Percentiles rank a stretch among this genome's conserved stretches.
These are phyloP conservation scores for Caenorhabditis wallacei DNA, from an alignment of 2,888 invertebrate genomes.

Conservation along the genomic window DNA sequence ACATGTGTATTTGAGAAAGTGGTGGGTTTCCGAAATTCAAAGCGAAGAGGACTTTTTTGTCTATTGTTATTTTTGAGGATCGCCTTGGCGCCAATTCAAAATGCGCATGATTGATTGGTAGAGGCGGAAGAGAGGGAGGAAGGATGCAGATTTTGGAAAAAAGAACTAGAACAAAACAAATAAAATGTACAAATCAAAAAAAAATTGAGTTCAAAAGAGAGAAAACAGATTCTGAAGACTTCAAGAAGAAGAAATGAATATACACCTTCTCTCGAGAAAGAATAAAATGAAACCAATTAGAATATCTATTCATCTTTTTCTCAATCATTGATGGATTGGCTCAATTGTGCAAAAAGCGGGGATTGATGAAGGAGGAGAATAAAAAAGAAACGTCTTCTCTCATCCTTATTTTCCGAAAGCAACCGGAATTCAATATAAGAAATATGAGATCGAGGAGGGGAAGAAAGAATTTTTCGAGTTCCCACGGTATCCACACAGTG, in stretches of 20 bases:
- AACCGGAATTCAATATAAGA: slow-evolving; percentile 43
- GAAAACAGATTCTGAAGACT: slow-evolving; percentile 2
- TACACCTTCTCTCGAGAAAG: neutral
- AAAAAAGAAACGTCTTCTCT: slow-evolving; percentile 8
- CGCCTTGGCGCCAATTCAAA: slow-evolving; percentile 66
- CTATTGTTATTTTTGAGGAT: slow-evolving; percentile 63
- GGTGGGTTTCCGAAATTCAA: slow-evolving; percentile 24
- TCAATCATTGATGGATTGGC: slow-evolving; percentile 31
- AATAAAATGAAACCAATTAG: slow-evolving; percentile 54
- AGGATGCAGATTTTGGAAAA: slow-evolving; percentile 12
- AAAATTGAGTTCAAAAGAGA: neutral
- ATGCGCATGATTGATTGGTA: slow-evolving; percentile 68
- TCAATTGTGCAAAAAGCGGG: slow-evolving; percentile 23
- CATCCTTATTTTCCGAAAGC: neutral
- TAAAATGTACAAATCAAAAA: neutral
- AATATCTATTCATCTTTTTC: slow-evolving; percentile 20
- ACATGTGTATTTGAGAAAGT: slow-evolving; percentile 51
- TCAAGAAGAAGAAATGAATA: too few relatives aligned
- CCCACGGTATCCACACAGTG: slow-evolving; percentile 45
- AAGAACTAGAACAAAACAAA: slow-evolving; percentile 9
- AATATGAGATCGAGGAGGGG: slow-evolving; percentile 51
- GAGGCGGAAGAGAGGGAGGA: slow-evolving; percentile 12
- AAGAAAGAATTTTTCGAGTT: too few relatives aligned
- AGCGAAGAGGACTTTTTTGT: neutral
- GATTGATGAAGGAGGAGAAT: slow-evolving; percentile 8